Base-by-base conservation (phyloP, 2,113 vertebrate species). In the Gnathonemus longibarbis region DNA sequence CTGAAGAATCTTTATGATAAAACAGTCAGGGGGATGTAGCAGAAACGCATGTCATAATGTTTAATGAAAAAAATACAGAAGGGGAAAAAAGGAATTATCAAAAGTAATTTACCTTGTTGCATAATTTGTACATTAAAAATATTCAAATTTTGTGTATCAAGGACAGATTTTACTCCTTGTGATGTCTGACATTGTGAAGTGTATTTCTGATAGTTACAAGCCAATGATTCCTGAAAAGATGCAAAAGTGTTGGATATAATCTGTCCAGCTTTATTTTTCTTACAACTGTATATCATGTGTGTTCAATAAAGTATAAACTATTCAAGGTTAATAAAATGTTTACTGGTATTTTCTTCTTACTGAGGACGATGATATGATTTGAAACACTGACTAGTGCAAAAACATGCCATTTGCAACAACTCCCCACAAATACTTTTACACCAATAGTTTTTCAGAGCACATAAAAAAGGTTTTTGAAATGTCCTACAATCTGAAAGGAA, bases 21-120 rank as follows among this genome's bases (percentile, higher is more conserved):
- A 93, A 93, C 95, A 90, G 96, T 96, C 52, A 97, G 97, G 93
- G 98, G 98, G 96, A 98, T 96, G 96, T 96, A 96, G 45, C 19
- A 83, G 45, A 84, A 8, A 92, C 84, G 5, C 84, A 89, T 48
- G 74, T 7, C 13, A 39, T 80, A 27, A 42, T 83, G 77, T 83
- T 83, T 83, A 45, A 42, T 45, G 62, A 31, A 31, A 31, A 70
- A 83, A 83, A 83, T 45, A 48, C 39, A 13, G 45, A 86, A 80
- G 52, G 2, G 3, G 3, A 21, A 56, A 56, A 58, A 31, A 70
- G 62, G 27, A 70, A 70, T 31, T 27, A 39, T 24, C 90, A 89
- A 93, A 48, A 48, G 27, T 89, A 39, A 94, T 89, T 94, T 96
- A 95, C n/a, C 53, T 95, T 95, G 95, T 91, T 91, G 91, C 91